Base-by-base conservation (phyloP, 1,140 invertebrate species). In the Metaphire vulgaris region DNA sequence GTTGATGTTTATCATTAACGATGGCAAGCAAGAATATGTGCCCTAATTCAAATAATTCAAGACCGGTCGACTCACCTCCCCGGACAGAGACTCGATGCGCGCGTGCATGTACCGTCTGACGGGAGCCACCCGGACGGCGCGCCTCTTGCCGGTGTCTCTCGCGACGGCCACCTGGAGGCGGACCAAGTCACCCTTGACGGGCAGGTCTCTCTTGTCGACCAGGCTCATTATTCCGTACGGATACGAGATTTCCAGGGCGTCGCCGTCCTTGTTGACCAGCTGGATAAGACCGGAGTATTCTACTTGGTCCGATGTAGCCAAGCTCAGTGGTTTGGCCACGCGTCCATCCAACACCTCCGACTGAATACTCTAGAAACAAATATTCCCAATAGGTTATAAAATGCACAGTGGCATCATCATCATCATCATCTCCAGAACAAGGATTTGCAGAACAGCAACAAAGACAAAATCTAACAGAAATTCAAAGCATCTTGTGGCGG, bases 21-120 rank as follows among this genome's bases (percentile, higher is more conserved):
- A n/a, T n/a, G n/a, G n/a, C n/a, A n/a, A n/a, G n/a, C n/a, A n/a
- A n/a, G n/a, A n/a, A n/a, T n/a, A n/a, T n/a, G n/a, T n/a, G n/a
- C n/a, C n/a, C n/a, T n/a, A n/a, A n/a, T n/a, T n/a, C n/a, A n/a
- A n/a, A n/a, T n/a, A n/a, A n/a, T n/a, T n/a, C n/a, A n/a, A n/a
- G n/a, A n/a, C n/a, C n/a, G n/a, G n/a, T n/a, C n/a, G n/a, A n/a
- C 76, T 77, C 79, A 87, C 86, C 82, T 87, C 85, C 86, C 93
- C 95, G 89, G 96, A 97, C 33, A 97, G 93, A 32, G 94, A 92
- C 83, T 97, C 95, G 0, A 98, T 94, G 32, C 91, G 92, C 12
- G 94, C 92, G 79, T 92, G 90, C 74, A 92, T 89, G 86, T 96
- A 96, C 87, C 94, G 85, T 74, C 83, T 83, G 91, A 74, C 93